A percentile compares a stretch with the other conserved stretches of the same genome.
Evolutionary conservation across 2,797 vertebrate genomes (phyloP).

Genomic region (Dryobates pubescens): DNA sequence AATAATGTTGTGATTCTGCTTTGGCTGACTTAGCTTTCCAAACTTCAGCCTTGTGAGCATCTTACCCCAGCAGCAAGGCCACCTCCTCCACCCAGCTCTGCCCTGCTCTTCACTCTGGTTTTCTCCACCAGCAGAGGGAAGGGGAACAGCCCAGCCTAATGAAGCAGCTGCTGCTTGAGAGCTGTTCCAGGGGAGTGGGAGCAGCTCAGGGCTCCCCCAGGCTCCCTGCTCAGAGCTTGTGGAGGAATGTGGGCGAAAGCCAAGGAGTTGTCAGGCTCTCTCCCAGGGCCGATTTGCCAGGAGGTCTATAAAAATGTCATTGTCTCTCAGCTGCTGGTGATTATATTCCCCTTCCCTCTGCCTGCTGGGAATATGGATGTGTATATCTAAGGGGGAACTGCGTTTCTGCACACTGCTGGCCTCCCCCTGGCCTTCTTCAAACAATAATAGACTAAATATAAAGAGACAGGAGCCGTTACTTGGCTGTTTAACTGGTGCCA

Average conservation of each 20-base stretch:
- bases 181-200: not conserved
- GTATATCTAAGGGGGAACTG: slow-evolving; percentile 64
- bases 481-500: slow-evolving; percentile 75
- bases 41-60: not conserved
- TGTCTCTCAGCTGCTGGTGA: slow-evolving; percentile 78
- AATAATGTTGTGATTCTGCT: too few species aligned
- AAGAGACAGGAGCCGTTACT: slow-evolving; percentile 80
- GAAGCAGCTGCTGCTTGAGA: slow-evolving; percentile 23
- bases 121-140: not conserved
- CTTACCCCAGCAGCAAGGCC: not conserved
- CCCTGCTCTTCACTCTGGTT: not conserved
- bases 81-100: not conserved
- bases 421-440: slow-evolving; percentile 79
- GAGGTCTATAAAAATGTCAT: slow-evolving; percentile 81
- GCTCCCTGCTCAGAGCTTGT: not conserved
- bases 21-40: not conserved
- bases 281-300: slow-evolving; percentile 71
- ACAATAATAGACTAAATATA: slow-evolving; percentile 81
- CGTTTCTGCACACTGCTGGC: slow-evolving; percentile 64
- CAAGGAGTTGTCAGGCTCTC: slow-evolving; percentile 72
- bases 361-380: slow-evolving; percentile 61
- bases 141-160: not conserved
- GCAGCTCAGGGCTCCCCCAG: not conserved
- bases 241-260: slow-evolving; percentile 64
- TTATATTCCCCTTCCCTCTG: slow-evolving; percentile 71